Conservation (phyloP, 92 coral and sea anemone species). For the Porites lobata region DNA sequence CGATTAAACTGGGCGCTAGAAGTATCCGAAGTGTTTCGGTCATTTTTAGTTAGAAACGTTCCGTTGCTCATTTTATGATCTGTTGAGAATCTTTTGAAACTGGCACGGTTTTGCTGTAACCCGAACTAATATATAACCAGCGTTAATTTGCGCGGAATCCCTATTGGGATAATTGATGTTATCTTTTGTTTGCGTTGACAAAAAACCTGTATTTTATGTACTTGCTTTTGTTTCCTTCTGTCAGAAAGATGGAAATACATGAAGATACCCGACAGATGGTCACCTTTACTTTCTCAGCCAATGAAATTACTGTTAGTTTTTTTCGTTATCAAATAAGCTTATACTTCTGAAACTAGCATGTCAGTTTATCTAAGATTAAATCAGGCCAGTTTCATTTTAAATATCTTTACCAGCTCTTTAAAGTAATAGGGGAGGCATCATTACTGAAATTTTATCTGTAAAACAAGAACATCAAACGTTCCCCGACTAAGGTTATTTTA, state of each 20-base stretch:
- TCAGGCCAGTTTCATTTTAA: background rate
- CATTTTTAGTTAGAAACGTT: background rate
- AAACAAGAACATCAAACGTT: background rate
- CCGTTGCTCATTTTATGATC: conserved; percentile 11
- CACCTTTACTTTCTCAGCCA: background rate
- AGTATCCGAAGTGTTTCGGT: background rate
- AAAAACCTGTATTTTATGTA: background rate
- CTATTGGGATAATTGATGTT: background rate
- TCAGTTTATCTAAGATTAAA: background rate
- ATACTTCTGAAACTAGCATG: background rate
- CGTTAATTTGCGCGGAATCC: background rate
- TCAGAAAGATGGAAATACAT: background rate
- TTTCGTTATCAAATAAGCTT: background rate
- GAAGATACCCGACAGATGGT: background rate
- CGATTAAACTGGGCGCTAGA: conserved; percentile 3
- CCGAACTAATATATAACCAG: background rate
- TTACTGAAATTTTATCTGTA: background rate
- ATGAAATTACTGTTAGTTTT: background rate
- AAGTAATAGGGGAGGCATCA: background rate
- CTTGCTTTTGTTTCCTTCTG: background rate
- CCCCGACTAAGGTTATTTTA: background rate
- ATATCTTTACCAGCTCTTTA: background rate
- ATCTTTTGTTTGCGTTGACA: background rate
- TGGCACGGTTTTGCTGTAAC: background rate
- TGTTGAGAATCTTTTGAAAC: no score